Percentiles rank a stretch among this genome's conserved stretches.
phyloP scores from a whole-genome alignment of 2,113 vertebrate genomes.

The Poecilia latipinna region DNA sequence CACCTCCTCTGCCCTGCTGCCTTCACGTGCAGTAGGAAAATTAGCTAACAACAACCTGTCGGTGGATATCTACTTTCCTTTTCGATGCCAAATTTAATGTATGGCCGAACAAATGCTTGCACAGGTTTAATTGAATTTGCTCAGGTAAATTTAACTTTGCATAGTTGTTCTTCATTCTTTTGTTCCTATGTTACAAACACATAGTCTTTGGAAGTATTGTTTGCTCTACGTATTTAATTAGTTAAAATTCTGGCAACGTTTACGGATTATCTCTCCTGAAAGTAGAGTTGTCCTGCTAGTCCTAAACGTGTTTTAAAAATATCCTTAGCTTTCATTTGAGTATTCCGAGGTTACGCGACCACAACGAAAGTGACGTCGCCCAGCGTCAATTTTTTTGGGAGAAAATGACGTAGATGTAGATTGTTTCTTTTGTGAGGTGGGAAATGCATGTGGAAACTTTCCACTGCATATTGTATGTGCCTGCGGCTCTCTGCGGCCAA shows the following conservation, averaged over 20 bases:
- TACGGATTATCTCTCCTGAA: neutral
- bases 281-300: neutral
- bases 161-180: neutral
- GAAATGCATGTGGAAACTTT: neutral
- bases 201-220: no score
- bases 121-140: neutral
- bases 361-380: neutral
- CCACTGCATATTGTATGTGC: neutral
- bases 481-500: neutral
- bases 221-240: no score
- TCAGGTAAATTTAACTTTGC: neutral
- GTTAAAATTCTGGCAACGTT: no score
- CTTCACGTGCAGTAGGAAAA: conserved; percentile 49
- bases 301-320: neutral
- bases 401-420: neutral
- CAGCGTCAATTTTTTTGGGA: neutral
- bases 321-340: neutral
- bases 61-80: neutral
- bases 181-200: no score
- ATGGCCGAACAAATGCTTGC: no score
- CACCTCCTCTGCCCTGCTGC: conserved; percentile 25
- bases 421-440: neutral
- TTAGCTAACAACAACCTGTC: neutral
- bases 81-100: neutral
- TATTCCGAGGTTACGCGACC: neutral